Evolutionary conservation across 2,113 vertebrate species (phyloP).

Genomic region (Oncorhynchus keta): DNA sequence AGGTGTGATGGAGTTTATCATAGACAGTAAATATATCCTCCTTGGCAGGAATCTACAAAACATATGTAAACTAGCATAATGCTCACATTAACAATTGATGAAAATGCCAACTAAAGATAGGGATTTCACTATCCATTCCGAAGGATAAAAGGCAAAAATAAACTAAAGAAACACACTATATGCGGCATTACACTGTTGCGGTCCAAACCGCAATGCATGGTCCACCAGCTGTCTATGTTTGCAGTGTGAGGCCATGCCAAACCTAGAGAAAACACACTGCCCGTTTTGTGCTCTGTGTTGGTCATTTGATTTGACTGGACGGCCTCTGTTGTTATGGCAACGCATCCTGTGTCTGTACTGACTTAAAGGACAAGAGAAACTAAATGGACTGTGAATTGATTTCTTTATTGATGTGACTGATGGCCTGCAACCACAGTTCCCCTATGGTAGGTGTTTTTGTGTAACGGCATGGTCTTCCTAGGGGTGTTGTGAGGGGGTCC

Average conservation of each 20-base stretch:
- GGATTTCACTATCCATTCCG: too few species aligned
- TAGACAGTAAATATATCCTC: too few species aligned
- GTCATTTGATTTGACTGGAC: conserved; percentile 43
- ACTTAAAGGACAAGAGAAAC: conserved; percentile 17
- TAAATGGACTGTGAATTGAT: conserved; percentile 32
- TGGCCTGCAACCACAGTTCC: neutral
- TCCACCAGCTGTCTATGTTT: conserved; percentile 40
- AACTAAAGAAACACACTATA: too few species aligned
- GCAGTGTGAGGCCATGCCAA: conserved; percentile 11
- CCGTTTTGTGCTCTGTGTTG: conserved; percentile 24
- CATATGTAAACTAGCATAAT: too few species aligned
- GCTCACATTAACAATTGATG: too few species aligned
- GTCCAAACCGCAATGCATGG: neutral
- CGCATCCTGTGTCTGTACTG: conserved; percentile 39
- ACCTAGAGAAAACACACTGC: conserved; percentile 22
- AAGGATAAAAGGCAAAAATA: too few species aligned
- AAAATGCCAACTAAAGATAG: too few species aligned
- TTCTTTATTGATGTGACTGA: conserved; percentile 1
- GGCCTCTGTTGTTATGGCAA: conserved; percentile 45
- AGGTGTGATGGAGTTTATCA: too few species aligned
- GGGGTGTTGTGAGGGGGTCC: neutral
- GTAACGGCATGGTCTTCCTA: neutral
- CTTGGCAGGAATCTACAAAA: too few species aligned
- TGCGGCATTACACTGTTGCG: neutral
- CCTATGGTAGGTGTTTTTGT: neutral